Evolutionary conservation across 2,797 vertebrate genomes (phyloP).

Genomic region (Neoniphon sammara): DNA sequence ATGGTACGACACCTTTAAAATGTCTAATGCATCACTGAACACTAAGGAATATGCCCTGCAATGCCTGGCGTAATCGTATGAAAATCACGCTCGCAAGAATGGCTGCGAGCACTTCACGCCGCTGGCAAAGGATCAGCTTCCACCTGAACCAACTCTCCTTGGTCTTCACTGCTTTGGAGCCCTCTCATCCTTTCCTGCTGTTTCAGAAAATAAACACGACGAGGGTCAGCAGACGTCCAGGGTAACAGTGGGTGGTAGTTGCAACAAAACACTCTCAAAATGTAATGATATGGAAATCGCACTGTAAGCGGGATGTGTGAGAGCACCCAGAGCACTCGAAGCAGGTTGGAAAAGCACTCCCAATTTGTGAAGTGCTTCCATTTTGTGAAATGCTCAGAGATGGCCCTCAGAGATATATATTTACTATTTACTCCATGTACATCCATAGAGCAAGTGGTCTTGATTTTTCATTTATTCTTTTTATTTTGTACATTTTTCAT

Average conservation of each 20-base stretch:
- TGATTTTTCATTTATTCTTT: neutral
- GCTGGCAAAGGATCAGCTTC: neutral
- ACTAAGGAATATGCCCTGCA: too few species aligned
- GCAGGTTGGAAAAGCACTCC: neutral
- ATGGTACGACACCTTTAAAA: too few species aligned
- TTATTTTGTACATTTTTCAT: neutral
- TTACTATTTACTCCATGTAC: too few species aligned
- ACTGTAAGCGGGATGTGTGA: neutral
- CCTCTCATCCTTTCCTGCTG: neutral
- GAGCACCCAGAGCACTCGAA: neutral
- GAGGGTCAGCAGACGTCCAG: constrained; percentile 3
- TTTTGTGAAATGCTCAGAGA: neutral
- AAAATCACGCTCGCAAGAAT: neutral
- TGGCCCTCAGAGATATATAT: too few species aligned
- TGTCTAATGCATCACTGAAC: too few species aligned
- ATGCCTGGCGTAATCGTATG: neutral
- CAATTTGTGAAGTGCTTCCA: neutral
- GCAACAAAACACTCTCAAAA: constrained; percentile 17
- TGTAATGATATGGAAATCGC: constrained; percentile 2
- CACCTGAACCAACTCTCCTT: neutral
- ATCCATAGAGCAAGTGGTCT: too few species aligned
- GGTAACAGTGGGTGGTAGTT: constrained; percentile 16
- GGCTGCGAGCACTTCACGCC: neutral
- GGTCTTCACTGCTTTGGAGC: neutral
- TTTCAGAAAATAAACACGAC: neutral